Conservation (phyloP, 2,113 vertebrate genomes). For the Nesospiza acunhae region DNA sequence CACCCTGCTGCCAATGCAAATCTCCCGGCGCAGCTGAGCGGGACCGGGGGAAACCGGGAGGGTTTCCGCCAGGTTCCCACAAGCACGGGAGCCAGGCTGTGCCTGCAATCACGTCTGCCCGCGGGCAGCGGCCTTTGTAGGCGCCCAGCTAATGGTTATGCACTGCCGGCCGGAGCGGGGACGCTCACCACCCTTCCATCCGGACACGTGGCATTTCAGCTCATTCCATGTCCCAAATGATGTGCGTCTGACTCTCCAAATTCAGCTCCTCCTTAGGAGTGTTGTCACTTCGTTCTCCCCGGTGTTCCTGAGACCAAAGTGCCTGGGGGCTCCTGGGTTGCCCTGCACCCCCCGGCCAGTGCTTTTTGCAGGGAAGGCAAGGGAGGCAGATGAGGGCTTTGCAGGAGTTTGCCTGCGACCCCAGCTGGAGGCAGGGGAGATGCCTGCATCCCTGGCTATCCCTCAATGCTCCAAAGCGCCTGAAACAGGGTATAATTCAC, state of each 20-base stretch:
- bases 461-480: neutral
- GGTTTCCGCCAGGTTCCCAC: constrained; percentile 49
- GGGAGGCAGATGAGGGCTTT: neutral
- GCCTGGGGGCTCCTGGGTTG: neutral
- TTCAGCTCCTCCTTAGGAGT: neutral
- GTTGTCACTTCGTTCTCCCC: neutral
- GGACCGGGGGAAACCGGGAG: neutral
- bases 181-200: neutral
- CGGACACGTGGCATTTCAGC: neutral
- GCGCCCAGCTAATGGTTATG: neutral
- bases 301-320: accelerated
- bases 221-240: neutral
- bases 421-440: neutral
- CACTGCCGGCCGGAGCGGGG: neutral
- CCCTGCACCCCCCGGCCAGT: neutral
- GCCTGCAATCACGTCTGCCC: constrained; percentile 59
- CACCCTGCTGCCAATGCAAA: constrained; percentile 49
- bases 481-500: neutral
- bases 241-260: neutral
- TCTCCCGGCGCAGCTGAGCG: neutral
- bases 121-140: constrained; percentile 3
- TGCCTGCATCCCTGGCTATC: neutral
- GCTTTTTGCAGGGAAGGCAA: neutral
- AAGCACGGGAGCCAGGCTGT: constrained; percentile 21
- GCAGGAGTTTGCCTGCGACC: neutral